Conservation (phyloP, 2,113 vertebrate species). For the Pelvicachromis taeniatus region DNA sequence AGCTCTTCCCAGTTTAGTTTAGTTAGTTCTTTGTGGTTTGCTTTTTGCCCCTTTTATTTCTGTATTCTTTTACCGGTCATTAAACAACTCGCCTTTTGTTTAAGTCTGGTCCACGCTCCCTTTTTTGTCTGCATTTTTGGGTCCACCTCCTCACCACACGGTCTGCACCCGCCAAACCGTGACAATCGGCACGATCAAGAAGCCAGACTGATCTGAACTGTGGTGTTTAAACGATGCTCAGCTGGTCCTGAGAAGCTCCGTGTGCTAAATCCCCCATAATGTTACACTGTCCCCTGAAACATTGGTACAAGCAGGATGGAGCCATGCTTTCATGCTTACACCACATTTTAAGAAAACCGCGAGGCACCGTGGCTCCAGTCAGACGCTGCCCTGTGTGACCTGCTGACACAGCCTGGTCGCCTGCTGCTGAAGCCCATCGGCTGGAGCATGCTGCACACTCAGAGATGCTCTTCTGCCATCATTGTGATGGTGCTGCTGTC, state of each 20-base stretch:
- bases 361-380: fast-evolving
- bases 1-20: too few species aligned
- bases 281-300: fast-evolving
- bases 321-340: fast-evolving
- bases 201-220: fast-evolving
- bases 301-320: background rate
- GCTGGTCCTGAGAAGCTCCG: background rate
- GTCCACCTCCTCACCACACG: too few species aligned
- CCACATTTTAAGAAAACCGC: fast-evolving
- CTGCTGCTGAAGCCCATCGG: background rate
- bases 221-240: background rate
- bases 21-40: too few species aligned
- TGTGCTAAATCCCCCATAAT: fast-evolving
- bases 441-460: background rate
- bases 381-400: background rate
- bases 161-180: too few species aligned
- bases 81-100: too few species aligned
- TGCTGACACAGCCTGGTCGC: fast-evolving
- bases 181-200: fast-evolving
- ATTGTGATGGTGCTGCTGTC: too few species aligned
- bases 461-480: too few species aligned
- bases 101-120: too few species aligned
- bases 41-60: too few species aligned
- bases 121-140: too few species aligned
- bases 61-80: too few species aligned